Evolutionary conservation across 2,888 invertebrate species (phyloP), one percentile per base, ranked within the genome.

Genomic region (Orthosia incerta): DNA sequence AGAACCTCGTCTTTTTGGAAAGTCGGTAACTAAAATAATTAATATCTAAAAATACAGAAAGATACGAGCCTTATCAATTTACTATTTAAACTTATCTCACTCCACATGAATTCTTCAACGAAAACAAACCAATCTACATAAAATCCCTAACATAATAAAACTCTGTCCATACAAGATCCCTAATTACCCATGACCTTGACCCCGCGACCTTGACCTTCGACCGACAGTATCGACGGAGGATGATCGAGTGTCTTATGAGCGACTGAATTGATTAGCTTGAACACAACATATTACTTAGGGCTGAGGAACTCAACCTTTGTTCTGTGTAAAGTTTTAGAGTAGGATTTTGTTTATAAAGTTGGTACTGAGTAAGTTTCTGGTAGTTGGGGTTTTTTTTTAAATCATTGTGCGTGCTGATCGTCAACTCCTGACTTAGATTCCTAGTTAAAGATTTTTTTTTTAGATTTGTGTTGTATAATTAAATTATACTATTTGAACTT

Each of bases 191-290:
- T 57, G 61, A 75, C 80, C 75, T 74, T 80, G 64, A 63, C 56
- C 70, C n/a, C 20, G 16, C 2, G 39, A 7, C 72, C 66, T 59
- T 53, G 66, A 74, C 66, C 84, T 84, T 67, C 57, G 60, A 74
- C 59, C 59, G 59, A 74, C 71, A 63, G 59, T 74, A 73, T 65
- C 70, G 62, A 66, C 31, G 50, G 59, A 26, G 50, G 53, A 84
- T 76, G 71, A 84, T 86, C 61, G 76, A 84, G 67, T 71, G 61
- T 74, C 73, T 72, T 66, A 68, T 70, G 71, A 76, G 66, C 71
- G 57, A 59, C 69, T 80, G 84, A 76, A 83, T 86, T 80, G 81
- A 83, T 83, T 83, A 86, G 67, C 67, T 85, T 57, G 76, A 64
- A 81, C 80, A 81, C 67, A 80, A 80, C 80, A 84, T 84, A 76